Evolutionary conservation across 1,140 invertebrate genomes (phyloP).

Genomic region (Phenacoccus solenopsis): DNA sequence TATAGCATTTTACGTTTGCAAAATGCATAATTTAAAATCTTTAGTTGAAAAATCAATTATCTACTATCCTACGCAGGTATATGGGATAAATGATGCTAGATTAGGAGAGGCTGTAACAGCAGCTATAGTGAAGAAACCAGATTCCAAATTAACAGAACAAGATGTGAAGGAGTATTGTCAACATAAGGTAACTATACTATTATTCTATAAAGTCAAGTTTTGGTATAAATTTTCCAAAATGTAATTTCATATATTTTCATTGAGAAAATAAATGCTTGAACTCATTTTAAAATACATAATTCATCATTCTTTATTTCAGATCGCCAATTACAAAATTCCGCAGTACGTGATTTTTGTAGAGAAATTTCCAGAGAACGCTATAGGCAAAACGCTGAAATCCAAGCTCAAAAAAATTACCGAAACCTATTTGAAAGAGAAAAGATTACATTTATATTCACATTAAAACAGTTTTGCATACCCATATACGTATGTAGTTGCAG

Average conservation of each 20-base stretch:
- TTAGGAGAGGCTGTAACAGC: constrained; percentile 78
- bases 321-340: constrained; percentile 75
- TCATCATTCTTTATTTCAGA: constrained; percentile 34
- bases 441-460: too few species aligned
- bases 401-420: constrained; percentile 38
- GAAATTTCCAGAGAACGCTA: constrained; percentile 65
- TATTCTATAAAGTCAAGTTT: too few species aligned
- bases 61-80: constrained; percentile 37
- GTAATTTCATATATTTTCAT: too few species aligned
- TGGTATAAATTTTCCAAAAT: too few species aligned
- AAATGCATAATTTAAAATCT: too few species aligned
- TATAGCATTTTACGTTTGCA: not conserved
- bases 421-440: not conserved
- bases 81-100: constrained; percentile 65
- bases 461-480: too few species aligned
- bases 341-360: constrained; percentile 53
- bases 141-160: constrained; percentile 38
- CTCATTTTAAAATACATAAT: too few species aligned
- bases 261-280: too few species aligned
- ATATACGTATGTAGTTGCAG: too few species aligned
- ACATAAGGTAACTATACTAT: constrained; percentile 45
- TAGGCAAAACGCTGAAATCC: constrained; percentile 72
- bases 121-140: constrained; percentile 47
- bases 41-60: too few species aligned
- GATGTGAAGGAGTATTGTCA: constrained; percentile 54